Percentiles rank a stretch among this genome's conserved stretches.
Conservation (phyloP, 2,113 vertebrate species). For the Redunca redunca region DNA sequence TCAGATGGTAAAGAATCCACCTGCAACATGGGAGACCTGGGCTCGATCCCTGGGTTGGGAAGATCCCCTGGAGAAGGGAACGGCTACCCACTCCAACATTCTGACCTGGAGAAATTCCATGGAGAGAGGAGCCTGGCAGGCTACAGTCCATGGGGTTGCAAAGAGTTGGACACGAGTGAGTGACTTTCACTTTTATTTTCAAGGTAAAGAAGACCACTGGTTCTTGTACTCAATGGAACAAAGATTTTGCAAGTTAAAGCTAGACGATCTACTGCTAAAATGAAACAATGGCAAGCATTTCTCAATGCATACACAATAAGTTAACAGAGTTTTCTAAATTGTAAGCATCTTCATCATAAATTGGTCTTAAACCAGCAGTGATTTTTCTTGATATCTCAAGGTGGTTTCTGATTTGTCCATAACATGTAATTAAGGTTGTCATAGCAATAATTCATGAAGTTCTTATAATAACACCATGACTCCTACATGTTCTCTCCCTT, state of each 20-base stretch:
- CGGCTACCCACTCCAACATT: not conserved
- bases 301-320: not conserved
- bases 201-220: not conserved
- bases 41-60: not conserved
- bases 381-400: not conserved
- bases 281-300: slow-evolving; percentile 2
- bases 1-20: not conserved
- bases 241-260: slow-evolving; percentile 14
- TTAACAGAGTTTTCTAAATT: not conserved
- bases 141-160: not conserved
- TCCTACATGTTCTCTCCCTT: not conserved
- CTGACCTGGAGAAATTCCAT: not conserved
- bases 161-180: not conserved
- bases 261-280: not conserved
- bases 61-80: not conserved
- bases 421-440: not conserved
- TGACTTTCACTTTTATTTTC: not conserved
- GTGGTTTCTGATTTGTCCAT: not conserved
- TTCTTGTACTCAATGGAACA: not conserved
- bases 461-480: not conserved
- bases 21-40: not conserved
- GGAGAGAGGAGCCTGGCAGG: not conserved
- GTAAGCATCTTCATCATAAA: slow-evolving; percentile 10
- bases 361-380: not conserved
- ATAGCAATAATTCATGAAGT: slow-evolving; percentile 15